Evolutionary conservation across 2,888 invertebrate genomes (phyloP), one percentile per base, ranked within the genome.

Genomic region (Meteorus colon): DNA sequence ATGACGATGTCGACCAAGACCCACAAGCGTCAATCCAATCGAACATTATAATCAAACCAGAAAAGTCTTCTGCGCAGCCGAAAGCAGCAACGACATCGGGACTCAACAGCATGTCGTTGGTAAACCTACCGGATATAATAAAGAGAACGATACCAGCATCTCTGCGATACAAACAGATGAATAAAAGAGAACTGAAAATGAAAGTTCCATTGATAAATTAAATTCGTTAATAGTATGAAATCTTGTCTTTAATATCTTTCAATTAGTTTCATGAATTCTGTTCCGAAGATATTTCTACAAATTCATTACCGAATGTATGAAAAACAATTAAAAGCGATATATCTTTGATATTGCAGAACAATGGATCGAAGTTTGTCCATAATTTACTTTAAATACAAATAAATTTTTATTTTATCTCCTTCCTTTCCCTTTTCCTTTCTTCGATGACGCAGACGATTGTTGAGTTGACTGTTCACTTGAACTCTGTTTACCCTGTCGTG

Each of bases 401-500:
- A 62, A 63, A 19, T 37, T 24, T 24, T 41, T 37, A 66, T 45
- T 48, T 34, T 10, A 90, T 84, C 90, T 89, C 75, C 91, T 86
- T 48, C 91, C 90, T 80, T 91, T 91, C 74, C 90, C 90, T 86
- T 91, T 87, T 85, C 88, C 88, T 84, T 91, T 85, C 78, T 89
- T 84, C 68, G 87, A 71, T 51, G 87, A 78, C 55, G 85, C 77
- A 67, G 87, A 82, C 24, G 88, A 78, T 75, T 88, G 89, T 67
- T 86, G 86, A n/a, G 86, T 81, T 6, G 86, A 80, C 76, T 90
- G 89, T 66, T 90, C 90, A 19, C 85, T 81, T 24, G 87, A 86
- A 3, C 86, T 81, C 75, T 90, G 90, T 86, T 93, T 93, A 67
- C 90, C 91, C 82, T 94, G 95, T 59, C 97, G 92, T 14, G 94